A percentile compares a stretch with the other conserved stretches of the same genome.
Conservation (phyloP, 2,113 vertebrate genomes). For the Helogale parvula region DNA sequence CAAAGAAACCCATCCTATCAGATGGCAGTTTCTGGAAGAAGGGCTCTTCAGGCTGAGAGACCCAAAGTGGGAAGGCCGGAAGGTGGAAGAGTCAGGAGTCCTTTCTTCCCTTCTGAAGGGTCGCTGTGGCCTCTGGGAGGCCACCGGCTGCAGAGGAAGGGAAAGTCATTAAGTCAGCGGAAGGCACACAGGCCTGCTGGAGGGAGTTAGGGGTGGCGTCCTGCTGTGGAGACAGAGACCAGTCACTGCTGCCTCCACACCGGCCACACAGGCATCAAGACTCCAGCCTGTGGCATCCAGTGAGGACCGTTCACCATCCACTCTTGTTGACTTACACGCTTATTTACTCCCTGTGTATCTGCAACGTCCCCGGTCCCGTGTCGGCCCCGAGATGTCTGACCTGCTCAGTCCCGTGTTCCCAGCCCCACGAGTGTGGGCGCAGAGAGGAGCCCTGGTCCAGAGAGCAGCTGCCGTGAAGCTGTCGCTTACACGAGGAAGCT, state of each 20-base stretch:
- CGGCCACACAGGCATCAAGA: background rate
- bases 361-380: rapidly evolving
- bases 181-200: no score
- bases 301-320: background rate
- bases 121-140: no score
- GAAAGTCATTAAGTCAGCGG: no score
- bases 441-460: rapidly evolving
- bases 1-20: rapidly evolving
- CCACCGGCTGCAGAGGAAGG: background rate
- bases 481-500: background rate
- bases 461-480: rapidly evolving
- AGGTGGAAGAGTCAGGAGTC: no score
- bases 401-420: rapidly evolving
- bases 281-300: no score
- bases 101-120: no score
- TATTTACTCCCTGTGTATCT: background rate
- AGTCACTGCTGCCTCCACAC: rapidly evolving
- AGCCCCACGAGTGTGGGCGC: rapidly evolving
- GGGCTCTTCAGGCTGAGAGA: background rate
- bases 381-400: background rate
- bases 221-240: rapidly evolving
- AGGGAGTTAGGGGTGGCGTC: background rate
- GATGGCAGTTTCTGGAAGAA: background rate
- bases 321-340: background rate
- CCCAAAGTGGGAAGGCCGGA: background rate